A percentile compares a stretch with the other conserved stretches of the same genome.
Evolutionary conservation across 2,888 invertebrate genomes (phyloP).

Genomic region (Papilio gigon): DNA sequence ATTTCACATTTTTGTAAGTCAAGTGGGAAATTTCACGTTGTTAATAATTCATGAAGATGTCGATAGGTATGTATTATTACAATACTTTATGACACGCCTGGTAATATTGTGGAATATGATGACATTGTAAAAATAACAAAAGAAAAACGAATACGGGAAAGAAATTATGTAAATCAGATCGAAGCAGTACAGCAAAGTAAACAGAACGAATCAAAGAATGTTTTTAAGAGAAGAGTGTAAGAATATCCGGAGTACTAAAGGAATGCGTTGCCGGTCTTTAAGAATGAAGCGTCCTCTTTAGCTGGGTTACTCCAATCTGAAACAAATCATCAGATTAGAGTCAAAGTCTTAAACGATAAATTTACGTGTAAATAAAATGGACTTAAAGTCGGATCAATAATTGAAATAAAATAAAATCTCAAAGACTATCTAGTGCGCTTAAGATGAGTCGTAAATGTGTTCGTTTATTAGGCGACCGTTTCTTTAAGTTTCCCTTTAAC

Average conservation of each 20-base stretch:
- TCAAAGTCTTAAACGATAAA: neutral
- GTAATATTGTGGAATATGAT: conserved; percentile 32
- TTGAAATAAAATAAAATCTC: neutral
- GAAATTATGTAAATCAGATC: no score
- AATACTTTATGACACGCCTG: conserved; percentile 32
- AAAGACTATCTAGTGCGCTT: neutral
- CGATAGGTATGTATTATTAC: conserved; percentile 47
- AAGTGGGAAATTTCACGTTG: conserved; percentile 58
- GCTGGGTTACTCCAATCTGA: no score
- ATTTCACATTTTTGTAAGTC: conserved; percentile 59
- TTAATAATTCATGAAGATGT: conserved; percentile 69
- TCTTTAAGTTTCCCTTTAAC: conserved; percentile 33
- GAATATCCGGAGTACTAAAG: no score
- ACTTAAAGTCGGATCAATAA: neutral
- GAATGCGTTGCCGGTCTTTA: no score
- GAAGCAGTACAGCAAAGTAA: no score
- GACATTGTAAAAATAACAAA: neutral
- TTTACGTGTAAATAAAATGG: neutral
- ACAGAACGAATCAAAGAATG: no score
- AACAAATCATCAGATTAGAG: neutral
- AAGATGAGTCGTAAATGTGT: conserved; percentile 24
- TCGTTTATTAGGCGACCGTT: conserved; percentile 30
- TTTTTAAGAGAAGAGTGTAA: no score
- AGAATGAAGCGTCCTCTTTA: no score
- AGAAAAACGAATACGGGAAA: neutral